phyloP scores from a whole-genome alignment of 2,888 invertebrate genomes.

The Rhagonycha lutea region DNA sequence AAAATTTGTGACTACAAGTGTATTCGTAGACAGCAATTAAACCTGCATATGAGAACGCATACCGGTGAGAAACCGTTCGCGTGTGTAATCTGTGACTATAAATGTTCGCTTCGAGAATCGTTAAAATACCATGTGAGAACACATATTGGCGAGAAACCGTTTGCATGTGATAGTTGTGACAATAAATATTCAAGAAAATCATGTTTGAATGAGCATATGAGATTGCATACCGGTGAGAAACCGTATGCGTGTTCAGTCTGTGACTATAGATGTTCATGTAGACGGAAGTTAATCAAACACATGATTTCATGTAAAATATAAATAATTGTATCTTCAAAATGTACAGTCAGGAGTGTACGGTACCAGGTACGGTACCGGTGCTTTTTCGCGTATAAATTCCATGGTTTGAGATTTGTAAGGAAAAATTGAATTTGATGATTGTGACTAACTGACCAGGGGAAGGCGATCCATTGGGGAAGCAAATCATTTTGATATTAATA shows the following conservation, averaged over 20 bases:
- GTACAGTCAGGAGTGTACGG: too few species aligned
- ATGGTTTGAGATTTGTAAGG: too few species aligned
- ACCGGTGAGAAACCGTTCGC: conserved; percentile 22
- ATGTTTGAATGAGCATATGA: conserved; percentile 15
- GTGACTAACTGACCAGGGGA: too few species aligned
- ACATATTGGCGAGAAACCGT: conserved; percentile 17
- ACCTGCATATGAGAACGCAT: conserved; percentile 17
- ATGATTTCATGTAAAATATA: too few species aligned
- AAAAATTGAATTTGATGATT: too few species aligned
- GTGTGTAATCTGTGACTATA: conserved; percentile 20
- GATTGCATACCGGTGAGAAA: conserved; percentile 4
- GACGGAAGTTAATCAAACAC: too few species aligned
- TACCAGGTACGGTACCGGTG: too few species aligned
- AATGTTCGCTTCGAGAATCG: conserved; percentile 13
- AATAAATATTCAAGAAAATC: conserved; percentile 10
- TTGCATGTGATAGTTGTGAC: conserved; percentile 14
- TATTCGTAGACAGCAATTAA: conserved; percentile 9
- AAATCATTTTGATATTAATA: too few species aligned
- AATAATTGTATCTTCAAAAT: too few species aligned
- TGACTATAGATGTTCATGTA: neutral
- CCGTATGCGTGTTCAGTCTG: neutral
- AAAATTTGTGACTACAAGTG: conserved; percentile 10
- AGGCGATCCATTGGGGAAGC: too few species aligned
- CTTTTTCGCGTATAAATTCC: too few species aligned
- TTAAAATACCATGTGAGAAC: conserved; percentile 22